Evolutionary conservation across 1,140 invertebrate genomes (phyloP).

Genomic region (Sycobia sp.): DNA sequence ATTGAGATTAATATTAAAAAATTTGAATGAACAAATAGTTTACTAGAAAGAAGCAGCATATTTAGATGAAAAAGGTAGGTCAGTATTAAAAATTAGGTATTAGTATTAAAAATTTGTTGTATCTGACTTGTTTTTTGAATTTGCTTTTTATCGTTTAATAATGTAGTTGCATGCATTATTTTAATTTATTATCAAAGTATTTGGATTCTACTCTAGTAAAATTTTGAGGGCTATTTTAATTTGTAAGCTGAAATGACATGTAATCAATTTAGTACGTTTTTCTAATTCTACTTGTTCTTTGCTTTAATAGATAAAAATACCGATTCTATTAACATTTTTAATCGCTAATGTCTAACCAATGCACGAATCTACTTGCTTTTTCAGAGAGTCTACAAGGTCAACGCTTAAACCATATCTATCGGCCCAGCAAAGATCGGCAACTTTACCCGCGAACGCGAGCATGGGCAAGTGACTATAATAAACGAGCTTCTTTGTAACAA

Average conservation of each 20-base stretch:
- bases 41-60: no score
- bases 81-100: no score
- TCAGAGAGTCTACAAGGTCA: conserved; percentile 77
- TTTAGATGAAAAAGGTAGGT: no score
- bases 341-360: conserved; percentile 12
- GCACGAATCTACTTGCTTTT: conserved; percentile 28
- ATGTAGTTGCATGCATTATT: neutral
- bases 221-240: no score
- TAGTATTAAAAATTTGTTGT: no score
- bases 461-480: conserved; percentile 58
- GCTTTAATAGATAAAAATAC: neutral
- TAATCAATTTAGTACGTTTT: neutral
- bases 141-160: no score
- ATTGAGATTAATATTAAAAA: no score
- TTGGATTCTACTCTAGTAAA: no score
- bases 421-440: conserved; percentile 73
- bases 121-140: no score
- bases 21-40: no score
- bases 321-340: conserved; percentile 21
- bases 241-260: neutral
- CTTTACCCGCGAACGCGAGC: conserved; percentile 71
- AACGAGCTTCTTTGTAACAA: conserved; percentile 19
- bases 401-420: conserved; percentile 73
- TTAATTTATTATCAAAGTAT: neutral
- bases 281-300: no score